Evolutionary conservation across 2,113 vertebrate genomes (phyloP).

Genomic region (Lycaon pictus): DNA sequence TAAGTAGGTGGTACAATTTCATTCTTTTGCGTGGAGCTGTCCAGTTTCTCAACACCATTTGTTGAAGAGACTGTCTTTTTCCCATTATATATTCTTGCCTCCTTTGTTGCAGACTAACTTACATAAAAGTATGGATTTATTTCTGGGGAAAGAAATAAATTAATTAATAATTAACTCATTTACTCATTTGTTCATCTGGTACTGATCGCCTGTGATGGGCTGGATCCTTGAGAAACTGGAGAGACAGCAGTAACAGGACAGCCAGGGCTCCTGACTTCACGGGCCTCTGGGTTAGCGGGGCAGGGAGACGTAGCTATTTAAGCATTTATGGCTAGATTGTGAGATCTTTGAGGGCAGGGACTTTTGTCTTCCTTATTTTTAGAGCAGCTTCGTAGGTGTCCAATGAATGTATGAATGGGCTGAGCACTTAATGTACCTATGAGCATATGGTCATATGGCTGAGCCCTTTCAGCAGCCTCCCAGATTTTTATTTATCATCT

Average conservation of each 20-base stretch:
- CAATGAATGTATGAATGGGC: background rate
- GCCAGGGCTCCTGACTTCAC: background rate
- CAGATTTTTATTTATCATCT: background rate
- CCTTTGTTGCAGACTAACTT: background rate
- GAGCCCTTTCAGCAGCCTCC: background rate
- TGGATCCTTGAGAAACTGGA: background rate
- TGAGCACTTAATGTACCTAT: background rate
- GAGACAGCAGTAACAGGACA: background rate
- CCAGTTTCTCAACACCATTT: background rate
- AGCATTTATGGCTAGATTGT: background rate
- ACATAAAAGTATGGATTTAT: background rate
- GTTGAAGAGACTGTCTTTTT: background rate
- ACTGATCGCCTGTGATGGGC: background rate
- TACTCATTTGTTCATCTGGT: background rate
- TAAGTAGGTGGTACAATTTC: background rate
- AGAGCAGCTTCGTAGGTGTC: background rate
- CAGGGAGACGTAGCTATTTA: background rate
- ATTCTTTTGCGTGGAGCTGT: background rate
- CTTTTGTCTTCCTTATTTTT: background rate
- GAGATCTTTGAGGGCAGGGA: background rate
- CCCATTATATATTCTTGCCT: background rate
- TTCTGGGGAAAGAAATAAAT: background rate
- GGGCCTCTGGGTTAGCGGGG: background rate
- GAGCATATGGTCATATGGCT: background rate
- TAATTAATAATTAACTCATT: background rate